These are phyloP conservation scores for Ormyrus labotus DNA, from an alignment of 2,888 invertebrate species.

Conservation along the genomic window DNA sequence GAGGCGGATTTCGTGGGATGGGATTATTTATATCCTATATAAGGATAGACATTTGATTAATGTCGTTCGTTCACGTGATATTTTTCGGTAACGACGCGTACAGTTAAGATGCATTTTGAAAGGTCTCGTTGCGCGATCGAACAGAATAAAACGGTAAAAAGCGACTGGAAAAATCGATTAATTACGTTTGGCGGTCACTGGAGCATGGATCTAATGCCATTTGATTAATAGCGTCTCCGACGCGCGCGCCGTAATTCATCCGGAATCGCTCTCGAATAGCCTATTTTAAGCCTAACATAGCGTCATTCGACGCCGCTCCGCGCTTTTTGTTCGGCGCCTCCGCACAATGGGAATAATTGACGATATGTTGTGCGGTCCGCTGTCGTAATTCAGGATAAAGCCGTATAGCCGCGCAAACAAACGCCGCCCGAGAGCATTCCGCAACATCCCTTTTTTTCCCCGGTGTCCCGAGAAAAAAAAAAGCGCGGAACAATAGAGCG, in stretches of 20 bases:
- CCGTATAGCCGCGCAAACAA: not conserved
- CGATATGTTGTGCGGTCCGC: constrained; percentile 35
- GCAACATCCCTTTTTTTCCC: constrained; percentile 36
- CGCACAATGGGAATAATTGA: constrained; percentile 42
- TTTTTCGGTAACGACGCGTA: too few species aligned
- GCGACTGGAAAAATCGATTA: constrained; percentile 2
- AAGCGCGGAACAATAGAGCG: not conserved
- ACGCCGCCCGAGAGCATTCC: constrained; percentile 36
- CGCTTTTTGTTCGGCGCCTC: constrained; percentile 7
- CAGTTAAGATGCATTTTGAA: too few species aligned
- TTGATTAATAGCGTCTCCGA: constrained; percentile 4
- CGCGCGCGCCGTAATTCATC: not conserved
- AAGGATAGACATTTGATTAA: too few species aligned
- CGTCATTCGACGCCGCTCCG: constrained; percentile 3
- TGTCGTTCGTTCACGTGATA: too few species aligned
- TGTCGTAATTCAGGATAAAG: constrained; percentile 45
- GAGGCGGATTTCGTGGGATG: too few species aligned
- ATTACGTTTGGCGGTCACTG: not conserved
- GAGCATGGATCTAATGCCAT: not conserved
- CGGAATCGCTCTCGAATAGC: constrained; percentile 11
- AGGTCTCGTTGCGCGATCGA: too few species aligned
- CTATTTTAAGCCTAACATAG: not conserved
- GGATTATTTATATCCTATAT: too few species aligned
- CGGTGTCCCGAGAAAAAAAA: constrained; percentile 2
- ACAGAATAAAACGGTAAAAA: not conserved